A percentile compares a stretch with the other conserved stretches of the same genome.
These are phyloP conservation scores for Leptarthrus brevirostris DNA, from an alignment of 2,888 invertebrate species.

Conservation along the genomic window DNA sequence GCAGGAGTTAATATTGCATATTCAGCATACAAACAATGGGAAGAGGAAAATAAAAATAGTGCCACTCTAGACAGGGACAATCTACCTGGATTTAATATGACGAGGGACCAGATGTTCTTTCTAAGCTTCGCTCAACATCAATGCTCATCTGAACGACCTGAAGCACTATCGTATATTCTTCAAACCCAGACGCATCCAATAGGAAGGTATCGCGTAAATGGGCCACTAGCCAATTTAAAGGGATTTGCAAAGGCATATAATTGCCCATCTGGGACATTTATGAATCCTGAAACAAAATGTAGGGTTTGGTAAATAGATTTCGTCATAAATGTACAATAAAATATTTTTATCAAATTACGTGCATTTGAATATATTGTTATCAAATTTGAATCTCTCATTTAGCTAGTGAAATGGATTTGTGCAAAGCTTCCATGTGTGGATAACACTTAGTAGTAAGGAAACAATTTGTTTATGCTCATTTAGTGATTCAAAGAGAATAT, in stretches of 20 bases:
- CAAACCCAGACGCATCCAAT: slow-evolving; percentile 55
- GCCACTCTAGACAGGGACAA: slow-evolving; percentile 51
- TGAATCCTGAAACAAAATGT: slow-evolving; percentile 9
- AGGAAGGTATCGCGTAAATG: slow-evolving; percentile 56
- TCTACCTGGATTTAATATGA: slow-evolving; percentile 54
- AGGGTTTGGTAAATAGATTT: slow-evolving; percentile 13
- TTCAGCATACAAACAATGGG: slow-evolving; percentile 55
- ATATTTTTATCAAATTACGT: too few relatives aligned
- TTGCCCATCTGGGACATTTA: slow-evolving; percentile 51
- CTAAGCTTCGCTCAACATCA: slow-evolving; percentile 56
- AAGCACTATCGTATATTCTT: slow-evolving; percentile 53
- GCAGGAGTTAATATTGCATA: slow-evolving; percentile 56
- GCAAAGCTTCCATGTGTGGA: too few relatives aligned
- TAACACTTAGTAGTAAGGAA: too few relatives aligned
- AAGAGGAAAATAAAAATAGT: slow-evolving; percentile 48
- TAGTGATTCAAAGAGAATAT: too few relatives aligned
- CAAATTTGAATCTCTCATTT: too few relatives aligned
- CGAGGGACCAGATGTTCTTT: slow-evolving; percentile 56
- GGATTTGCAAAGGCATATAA: slow-evolving; percentile 54
- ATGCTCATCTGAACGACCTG: slow-evolving; percentile 55
- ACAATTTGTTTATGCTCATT: too few relatives aligned
- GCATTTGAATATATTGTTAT: too few relatives aligned
- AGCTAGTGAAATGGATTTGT: too few relatives aligned
- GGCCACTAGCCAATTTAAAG: slow-evolving; percentile 54
- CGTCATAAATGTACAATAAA: too few relatives aligned